Conservation (phyloP, 2,888 invertebrate genomes). For the Lomographa bimaculata region DNA sequence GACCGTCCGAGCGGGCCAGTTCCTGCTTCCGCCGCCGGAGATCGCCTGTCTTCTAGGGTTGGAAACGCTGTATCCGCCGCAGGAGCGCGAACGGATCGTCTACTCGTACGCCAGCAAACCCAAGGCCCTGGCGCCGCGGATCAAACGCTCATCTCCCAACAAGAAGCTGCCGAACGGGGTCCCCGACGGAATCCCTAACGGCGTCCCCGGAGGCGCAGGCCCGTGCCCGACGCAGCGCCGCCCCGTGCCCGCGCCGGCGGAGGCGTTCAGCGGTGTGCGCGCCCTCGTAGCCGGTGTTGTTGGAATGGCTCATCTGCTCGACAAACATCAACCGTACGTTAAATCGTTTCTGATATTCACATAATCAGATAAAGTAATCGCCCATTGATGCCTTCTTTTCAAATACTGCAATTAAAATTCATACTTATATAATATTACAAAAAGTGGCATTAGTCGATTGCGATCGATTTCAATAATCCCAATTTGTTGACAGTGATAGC, state of each 20-base stretch:
- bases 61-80: conserved; percentile 61
- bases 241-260: conserved; percentile 19
- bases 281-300: conserved; percentile 61
- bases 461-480: conserved; percentile 1
- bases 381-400: no score
- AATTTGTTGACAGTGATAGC: neutral
- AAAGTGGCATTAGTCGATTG: no score
- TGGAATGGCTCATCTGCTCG: conserved; percentile 45
- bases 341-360: neutral
- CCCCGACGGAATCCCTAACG: conserved; percentile 15
- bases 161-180: conserved; percentile 11
- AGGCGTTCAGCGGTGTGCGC: conserved; percentile 47
- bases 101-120: conserved; percentile 88
- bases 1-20: conserved; percentile 91
- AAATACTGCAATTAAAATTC: no score
- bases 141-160: conserved; percentile 40
- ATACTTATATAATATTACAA: no score
- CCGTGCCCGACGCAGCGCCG: conserved; percentile 8
- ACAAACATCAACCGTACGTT: conserved; percentile 8
- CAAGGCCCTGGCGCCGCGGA: conserved; percentile 67
- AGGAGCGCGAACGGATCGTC: conserved; percentile 65
- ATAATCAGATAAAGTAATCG: no score
- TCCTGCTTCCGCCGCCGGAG: conserved; percentile 90
- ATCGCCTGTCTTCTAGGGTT: conserved; percentile 86
- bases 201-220: conserved; percentile 1